A percentile compares a stretch with the other conserved stretches of the same genome.
Evolutionary conservation across 2,113 vertebrate species (phyloP).

Genomic region (Myrmophylax atrothorax): DNA sequence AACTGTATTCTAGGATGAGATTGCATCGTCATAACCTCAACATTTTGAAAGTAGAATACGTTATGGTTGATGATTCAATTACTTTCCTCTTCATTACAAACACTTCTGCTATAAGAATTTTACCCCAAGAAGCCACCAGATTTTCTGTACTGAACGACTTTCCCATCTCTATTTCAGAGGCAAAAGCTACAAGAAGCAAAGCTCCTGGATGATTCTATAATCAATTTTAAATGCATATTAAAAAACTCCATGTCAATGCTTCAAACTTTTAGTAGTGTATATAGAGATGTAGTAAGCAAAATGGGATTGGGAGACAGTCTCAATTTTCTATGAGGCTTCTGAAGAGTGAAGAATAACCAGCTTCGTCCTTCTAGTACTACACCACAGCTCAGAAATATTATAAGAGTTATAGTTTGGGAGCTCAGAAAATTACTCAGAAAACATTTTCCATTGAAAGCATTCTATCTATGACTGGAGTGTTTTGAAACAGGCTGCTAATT

Average conservation of each 20-base stretch:
- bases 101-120: background rate
- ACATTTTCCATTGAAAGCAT: background rate
- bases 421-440: background rate
- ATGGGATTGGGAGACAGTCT: background rate
- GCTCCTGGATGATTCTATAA: background rate
- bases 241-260: background rate
- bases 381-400: background rate
- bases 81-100: background rate
- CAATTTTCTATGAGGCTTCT: background rate
- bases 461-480: background rate
- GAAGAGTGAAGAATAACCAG: background rate
- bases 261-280: background rate
- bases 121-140: background rate
- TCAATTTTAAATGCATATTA: background rate
- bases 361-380: background rate
- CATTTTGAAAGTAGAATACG: background rate
- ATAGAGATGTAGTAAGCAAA: background rate
- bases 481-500: conserved; percentile 1
- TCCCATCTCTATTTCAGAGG: background rate
- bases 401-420: background rate
- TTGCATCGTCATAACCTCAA: background rate
- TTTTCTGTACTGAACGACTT: background rate
- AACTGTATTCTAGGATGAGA: background rate
- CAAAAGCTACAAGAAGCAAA: background rate
- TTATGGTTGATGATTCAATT: background rate